phyloP scores from a whole-genome alignment of 2,797 vertebrate genomes.

The Takifugu rubripes region DNA sequence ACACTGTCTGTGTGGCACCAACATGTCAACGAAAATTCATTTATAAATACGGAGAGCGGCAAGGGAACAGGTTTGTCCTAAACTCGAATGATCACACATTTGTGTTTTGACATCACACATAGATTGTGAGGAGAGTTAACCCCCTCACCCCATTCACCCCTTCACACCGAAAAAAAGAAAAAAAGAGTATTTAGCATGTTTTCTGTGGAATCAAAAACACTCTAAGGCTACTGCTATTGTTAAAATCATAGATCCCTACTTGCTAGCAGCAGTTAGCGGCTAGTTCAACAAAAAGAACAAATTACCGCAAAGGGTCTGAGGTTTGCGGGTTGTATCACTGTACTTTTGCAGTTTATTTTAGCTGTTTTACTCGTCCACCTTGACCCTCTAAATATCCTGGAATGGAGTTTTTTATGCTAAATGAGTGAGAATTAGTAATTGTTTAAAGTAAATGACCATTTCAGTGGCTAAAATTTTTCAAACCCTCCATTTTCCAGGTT shows the following conservation, averaged over 20 bases:
- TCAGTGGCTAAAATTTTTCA: constrained; percentile 46
- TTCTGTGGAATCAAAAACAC: background rate
- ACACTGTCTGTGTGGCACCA: constrained; percentile 19
- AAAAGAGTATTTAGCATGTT: background rate
- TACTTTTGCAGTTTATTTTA: too few species aligned
- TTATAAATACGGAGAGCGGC: constrained; percentile 1
- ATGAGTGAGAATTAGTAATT: background rate
- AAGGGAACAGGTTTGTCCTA: constrained; percentile 23
- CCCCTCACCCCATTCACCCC: background rate
- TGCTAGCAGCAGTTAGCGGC: too few species aligned
- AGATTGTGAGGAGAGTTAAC: background rate
- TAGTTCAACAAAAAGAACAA: too few species aligned
- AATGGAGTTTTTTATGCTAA: background rate
- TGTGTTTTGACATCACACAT: constrained; percentile 19
- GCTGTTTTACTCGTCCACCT: too few species aligned
- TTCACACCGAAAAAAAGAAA: too few species aligned
- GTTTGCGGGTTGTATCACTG: too few species aligned
- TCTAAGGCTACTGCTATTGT: too few species aligned
- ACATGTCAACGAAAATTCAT: constrained; percentile 8
- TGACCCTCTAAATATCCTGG: too few species aligned
- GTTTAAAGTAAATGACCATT: constrained; percentile 16
- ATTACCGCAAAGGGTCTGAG: too few species aligned
- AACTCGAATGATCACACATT: background rate
- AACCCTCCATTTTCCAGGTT: constrained; percentile 40
- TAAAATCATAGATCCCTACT: too few species aligned